phyloP scores from a whole-genome alignment of 2,113 vertebrate species.

The Pollimyrus isidori region DNA sequence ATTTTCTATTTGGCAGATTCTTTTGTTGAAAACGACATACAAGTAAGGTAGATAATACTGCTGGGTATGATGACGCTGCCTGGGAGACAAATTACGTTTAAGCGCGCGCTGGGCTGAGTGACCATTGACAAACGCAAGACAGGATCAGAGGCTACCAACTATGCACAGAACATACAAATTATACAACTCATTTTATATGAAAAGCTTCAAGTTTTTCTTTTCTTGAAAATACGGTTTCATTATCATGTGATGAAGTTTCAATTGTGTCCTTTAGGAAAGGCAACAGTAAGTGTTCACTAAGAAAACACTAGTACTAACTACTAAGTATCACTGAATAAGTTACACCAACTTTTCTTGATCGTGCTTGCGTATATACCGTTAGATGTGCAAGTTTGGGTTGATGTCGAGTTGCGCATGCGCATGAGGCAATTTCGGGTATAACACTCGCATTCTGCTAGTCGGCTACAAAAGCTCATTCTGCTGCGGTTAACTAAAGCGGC shows the following conservation, averaged over 20 bases:
- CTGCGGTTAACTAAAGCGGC: neutral
- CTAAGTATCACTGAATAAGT: too few species aligned
- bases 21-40: neutral
- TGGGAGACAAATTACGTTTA: neutral
- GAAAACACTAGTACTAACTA: too few species aligned
- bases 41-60: neutral
- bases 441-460: neutral
- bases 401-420: neutral
- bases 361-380: neutral
- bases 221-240: neutral
- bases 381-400: neutral
- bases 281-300: neutral
- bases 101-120: neutral
- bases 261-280: neutral
- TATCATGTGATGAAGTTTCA: neutral
- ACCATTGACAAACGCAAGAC: neutral
- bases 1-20: neutral
- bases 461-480: neutral
- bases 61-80: neutral
- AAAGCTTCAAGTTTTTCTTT: neutral
- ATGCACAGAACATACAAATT: neutral
- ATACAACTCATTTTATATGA: neutral
- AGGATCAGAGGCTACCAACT: neutral
- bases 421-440: neutral
- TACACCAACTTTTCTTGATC: neutral